Evolutionary conservation across 2,888 invertebrate genomes (phyloP).

Genomic region (Tenthredo notha): DNA sequence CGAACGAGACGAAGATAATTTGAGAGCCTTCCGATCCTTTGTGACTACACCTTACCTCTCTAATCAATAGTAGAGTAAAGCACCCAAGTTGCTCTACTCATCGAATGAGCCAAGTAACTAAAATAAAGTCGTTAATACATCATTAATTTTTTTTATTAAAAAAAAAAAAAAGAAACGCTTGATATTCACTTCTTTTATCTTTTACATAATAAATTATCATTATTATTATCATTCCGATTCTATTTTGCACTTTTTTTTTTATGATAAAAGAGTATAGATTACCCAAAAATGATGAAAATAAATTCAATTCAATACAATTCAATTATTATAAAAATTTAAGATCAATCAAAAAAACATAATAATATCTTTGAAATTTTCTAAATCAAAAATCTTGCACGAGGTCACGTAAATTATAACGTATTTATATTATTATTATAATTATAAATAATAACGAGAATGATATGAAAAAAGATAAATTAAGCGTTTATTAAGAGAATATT

Average conservation of each 20-base stretch:
- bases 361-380: not conserved
- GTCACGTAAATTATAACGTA: not conserved
- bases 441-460: not conserved
- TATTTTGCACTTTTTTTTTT: not conserved
- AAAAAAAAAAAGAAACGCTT: not conserved
- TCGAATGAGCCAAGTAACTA: conserved; percentile 45
- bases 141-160: not conserved
- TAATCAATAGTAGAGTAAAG: conserved; percentile 38
- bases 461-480: conserved; percentile 1
- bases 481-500: conserved; percentile 67
- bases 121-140: conserved; percentile 31
- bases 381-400: not conserved
- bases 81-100: conserved; percentile 25
- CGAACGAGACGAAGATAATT: conserved; percentile 48
- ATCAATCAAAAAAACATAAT: not conserved
- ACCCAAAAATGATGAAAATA: not conserved
- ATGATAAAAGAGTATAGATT: not conserved
- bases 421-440: not conserved
- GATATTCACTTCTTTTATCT: not conserved
- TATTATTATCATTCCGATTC: not conserved
- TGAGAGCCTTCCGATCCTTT: conserved; percentile 47
- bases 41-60: conserved; percentile 20
- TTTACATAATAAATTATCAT: not conserved
- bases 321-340: not conserved
- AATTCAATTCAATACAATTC: not conserved